Evolutionary conservation across 2,888 invertebrate genomes (phyloP), one percentile per base, ranked within the genome.

Genomic region (Dryobotodes eremita): DNA sequence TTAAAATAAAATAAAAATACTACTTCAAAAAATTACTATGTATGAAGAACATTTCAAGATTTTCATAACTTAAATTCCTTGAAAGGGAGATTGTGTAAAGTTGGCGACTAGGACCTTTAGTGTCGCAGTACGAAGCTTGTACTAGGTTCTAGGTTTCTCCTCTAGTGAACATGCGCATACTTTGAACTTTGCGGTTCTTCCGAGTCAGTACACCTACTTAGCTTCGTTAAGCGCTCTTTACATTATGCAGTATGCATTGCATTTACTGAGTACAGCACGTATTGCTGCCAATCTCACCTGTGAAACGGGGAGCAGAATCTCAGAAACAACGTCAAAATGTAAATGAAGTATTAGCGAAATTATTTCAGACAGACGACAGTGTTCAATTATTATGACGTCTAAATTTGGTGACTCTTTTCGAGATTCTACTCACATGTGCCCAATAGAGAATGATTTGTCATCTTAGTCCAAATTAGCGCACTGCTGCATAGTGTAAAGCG

Each of bases 131-230:
- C 26, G 36, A 36, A 2, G 48, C 61, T 13, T 36, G 69, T 36
- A 4, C 23, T 13, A 7, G 17, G 42, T 48, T 5, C 11, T 46
- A n/a, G 36, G 36, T 46, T 11, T 7, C 36, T 17, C 2, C 26
- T 5, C 53, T 72, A 50, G 42, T 70, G 66, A 64, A 62, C 69
- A 73, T 59, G 57, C 31, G 69, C 85, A 84, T 73, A 65, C 61
- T 80, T 79, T 53, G 42, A 36, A 75, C 53, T 69, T 48, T 71
- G 68, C 50, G 15, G 57, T 61, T 69, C 48, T 69, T 50, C 23
- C n/a, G n/a, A 46, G 31, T 57, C 50, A 64, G 31, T 36, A 3
- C 3, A 36, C 17, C 15, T 23, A 48, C 59, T 57, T 48, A 61
- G 70, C 83, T 66, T 66, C 77, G 69, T 26, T 42, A 59, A 17